Evolutionary conservation across 2,888 invertebrate species (phyloP), one percentile per base, ranked within the genome.

Genomic region (Adineta ricciae): DNA sequence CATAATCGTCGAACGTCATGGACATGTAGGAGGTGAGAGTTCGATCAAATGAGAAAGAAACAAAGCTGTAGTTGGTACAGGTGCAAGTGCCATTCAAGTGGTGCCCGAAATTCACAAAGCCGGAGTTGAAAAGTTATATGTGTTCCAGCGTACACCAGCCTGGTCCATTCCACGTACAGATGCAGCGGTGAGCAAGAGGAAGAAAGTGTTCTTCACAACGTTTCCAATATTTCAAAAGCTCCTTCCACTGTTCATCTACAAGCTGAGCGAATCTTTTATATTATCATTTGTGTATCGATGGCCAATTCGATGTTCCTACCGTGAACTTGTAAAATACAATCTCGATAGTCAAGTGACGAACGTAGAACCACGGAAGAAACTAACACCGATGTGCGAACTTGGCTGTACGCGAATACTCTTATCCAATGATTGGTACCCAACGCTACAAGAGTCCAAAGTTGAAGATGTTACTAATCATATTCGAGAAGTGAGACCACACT

Each of bases 41-140:
- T 3, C 14, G 32, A 27, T 64, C 64, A 64, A 64, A 64, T 32
- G 32, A 32, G 14, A 14, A 64, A 64, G 64, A 64, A 64, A 64
- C 24, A 41, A 38, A 36, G 73, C 36, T 9, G 73, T 78, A 3
- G 24, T 78, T 78, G 73, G 73, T 0, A 78, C 73, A 24, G 73
- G 73, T 78, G 73, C 73, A 24, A 78, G 73, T 78, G 73, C 73
- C 24, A 21, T 78, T 78, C 73, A 78, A 78, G 21, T n/a, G 3
- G 36, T 78, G 11, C 73, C 73, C 11, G 41, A 78, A 36, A 4
- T 78, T 14, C 73, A 36, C 21, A 78, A 78, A 41, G 24, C 21
- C 9, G 64, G 64, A 32, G 38, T 78, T 5, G 24, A 21, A 78
- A 38, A 78, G 24, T 78, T 78, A n/a, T 24, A 24, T 41, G 36